Base-by-base conservation (phyloP, 2,888 invertebrate genomes). In the Anorthoa munda region DNA sequence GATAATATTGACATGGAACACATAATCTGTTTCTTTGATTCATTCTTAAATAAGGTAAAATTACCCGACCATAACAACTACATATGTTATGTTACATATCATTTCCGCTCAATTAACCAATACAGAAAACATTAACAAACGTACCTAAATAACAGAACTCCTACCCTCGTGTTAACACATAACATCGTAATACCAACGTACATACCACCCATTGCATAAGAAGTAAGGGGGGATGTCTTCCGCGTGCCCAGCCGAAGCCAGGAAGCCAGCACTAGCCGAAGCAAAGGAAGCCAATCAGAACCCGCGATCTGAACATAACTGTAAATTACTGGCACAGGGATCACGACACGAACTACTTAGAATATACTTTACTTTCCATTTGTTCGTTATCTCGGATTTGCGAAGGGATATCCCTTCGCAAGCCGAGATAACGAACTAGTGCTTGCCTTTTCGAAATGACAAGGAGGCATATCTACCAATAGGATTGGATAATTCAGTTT, bases 131-230 rank as follows among this genome's bases (percentile, higher is more conserved):
- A 66, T n/a, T 17, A 48, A 46, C 46, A 66, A 59, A 67, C 31
- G 9, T 3, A 67, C 31, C 4, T 4, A 65, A 69, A 69, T 59
- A 72, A 51, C 56, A 70, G 56, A 81, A 66, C 56, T 75, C 55
- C 61, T 81, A 80, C 75, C 84, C 77, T 71, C 31, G 7, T 51
- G 18, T 78, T 75, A 77, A 73, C 72, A 73, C 71, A 73, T 84
- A 58, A 77, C 72, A 85, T 77, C 71, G 72, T 80, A 80, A 83
- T 67, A 69, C 23, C 61, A 70, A 39, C 59, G 63, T 60, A 51
- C 58, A 63, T 71, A 78, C 66, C 79, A 82, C 85, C 84, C 72
- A 86, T 87, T 90, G 83, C 88, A 82, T 88, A 88, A 90, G 83
- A 77, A 78, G 26, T 67, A 75, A 75, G 83, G 77, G 82, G 81